A percentile compares a stretch with the other conserved stretches of the same genome.
Evolutionary conservation across 2,797 vertebrate species (phyloP).

Genomic region (Brachyalestes nurse): DNA sequence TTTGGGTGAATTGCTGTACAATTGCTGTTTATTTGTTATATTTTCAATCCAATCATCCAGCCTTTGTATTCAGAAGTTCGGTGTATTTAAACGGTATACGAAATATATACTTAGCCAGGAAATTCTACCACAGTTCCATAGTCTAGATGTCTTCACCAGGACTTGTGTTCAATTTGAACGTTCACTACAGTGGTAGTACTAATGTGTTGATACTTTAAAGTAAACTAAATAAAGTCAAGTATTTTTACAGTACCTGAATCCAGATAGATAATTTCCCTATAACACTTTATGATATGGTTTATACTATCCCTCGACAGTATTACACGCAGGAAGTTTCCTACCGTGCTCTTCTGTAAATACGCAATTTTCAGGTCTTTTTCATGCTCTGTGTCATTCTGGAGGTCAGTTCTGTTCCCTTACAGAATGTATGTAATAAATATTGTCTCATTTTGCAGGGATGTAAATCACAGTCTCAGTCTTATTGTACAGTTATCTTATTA

Average conservation of each 20-base stretch:
- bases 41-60: conserved; percentile 27
- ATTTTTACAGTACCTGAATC: conserved; percentile 5
- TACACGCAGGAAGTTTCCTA: conserved; percentile 13
- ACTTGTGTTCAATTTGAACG: not conserved
- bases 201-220: not conserved
- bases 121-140: not conserved
- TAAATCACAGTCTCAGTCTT: not conserved
- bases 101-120: not conserved
- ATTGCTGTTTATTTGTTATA: conserved; percentile 31
- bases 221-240: not conserved
- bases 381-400: conserved; percentile 2
- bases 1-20: conserved; percentile 28
- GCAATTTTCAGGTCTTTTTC: not conserved
- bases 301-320: conserved; percentile 20
- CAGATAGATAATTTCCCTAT: not conserved
- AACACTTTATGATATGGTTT: conserved; percentile 22
- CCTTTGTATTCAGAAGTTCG: conserved; percentile 11
- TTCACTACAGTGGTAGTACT: conserved; percentile 1
- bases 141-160: not conserved
- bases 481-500: not conserved
- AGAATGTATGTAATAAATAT: conserved; percentile 44
- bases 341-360: conserved; percentile 7
- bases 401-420: conserved; percentile 3
- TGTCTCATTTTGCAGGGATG: conserved; percentile 36
- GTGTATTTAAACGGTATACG: conserved; percentile 20